Evolutionary conservation across 2,888 invertebrate genomes (phyloP).

Genomic region (Lepidochrysops patricia): DNA sequence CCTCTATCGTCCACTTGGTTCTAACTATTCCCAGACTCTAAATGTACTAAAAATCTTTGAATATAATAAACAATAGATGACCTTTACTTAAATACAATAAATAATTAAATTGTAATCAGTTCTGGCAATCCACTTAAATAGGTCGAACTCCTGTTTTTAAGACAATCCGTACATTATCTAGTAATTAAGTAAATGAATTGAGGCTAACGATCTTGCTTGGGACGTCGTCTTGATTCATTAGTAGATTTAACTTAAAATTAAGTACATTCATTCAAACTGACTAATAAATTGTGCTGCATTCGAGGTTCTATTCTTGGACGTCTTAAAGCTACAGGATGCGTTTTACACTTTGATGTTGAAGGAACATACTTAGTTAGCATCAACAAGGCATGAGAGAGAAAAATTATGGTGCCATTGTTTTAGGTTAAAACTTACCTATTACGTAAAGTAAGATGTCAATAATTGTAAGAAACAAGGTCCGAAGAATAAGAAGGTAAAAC

Average conservation of each 20-base stretch:
- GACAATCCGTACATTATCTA: conserved; percentile 1
- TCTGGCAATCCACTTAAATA: not conserved
- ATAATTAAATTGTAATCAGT: too few species aligned
- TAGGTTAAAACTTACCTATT: too few species aligned
- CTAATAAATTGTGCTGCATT: not conserved
- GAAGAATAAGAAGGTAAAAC: too few species aligned
- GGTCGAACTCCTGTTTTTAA: not conserved
- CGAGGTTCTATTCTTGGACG: not conserved
- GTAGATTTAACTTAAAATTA: not conserved
- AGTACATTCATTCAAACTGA: not conserved
- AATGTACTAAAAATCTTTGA: too few species aligned
- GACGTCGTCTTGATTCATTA: conserved; percentile 2
- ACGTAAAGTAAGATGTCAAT: too few species aligned
- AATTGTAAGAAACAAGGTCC: too few species aligned
- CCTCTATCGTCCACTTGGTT: too few species aligned
- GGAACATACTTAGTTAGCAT: not conserved
- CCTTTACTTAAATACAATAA: too few species aligned
- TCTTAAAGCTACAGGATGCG: not conserved
- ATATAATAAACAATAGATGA: too few species aligned
- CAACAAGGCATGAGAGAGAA: too few species aligned
- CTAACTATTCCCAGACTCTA: too few species aligned
- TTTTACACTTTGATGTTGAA: not conserved
- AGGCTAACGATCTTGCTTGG: not conserved
- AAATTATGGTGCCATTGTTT: too few species aligned
- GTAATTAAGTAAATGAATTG: not conserved